A percentile compares a stretch with the other conserved stretches of the same genome.
Evolutionary conservation across 2,113 vertebrate genomes (phyloP).

Genomic region (Ahaetulla prasina): DNA sequence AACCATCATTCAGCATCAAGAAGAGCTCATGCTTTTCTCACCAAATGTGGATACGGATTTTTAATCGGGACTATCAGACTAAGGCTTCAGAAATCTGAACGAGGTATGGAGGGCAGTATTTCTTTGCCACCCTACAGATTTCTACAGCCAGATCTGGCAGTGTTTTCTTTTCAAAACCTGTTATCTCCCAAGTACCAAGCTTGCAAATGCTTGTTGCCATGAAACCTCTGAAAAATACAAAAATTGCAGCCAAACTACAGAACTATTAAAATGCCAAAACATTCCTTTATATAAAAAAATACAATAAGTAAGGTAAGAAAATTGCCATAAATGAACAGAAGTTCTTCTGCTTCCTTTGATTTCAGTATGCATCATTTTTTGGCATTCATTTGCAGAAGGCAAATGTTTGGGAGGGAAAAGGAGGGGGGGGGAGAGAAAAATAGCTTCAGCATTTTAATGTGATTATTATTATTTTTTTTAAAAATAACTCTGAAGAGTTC

Average conservation of each 20-base stretch:
- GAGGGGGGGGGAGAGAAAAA: neutral
- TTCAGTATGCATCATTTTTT: neutral
- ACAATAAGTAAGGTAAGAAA: neutral
- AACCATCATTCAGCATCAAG: neutral
- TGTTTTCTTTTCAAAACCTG: neutral
- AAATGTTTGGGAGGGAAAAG: neutral
- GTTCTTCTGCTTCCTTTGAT: neutral
- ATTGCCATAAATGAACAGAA: neutral
- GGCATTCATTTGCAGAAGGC: slow-evolving; percentile 1
- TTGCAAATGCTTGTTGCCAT: neutral
- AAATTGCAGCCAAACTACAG: neutral
- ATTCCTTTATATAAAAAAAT: neutral
- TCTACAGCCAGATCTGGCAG: neutral
- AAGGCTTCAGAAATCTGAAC: neutral
- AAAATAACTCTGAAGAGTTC: neutral
- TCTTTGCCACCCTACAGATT: neutral
- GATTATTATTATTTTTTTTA: neutral
- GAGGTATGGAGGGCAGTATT: neutral
- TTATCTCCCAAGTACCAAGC: neutral
- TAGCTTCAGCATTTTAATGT: neutral
- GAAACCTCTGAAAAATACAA: neutral
- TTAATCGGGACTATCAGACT: neutral
- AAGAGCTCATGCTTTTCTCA: neutral
- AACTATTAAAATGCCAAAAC: neutral
- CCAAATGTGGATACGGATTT: too few relatives aligned